Evolutionary conservation across 2,797 vertebrate genomes (phyloP).

Genomic region (Hapalemur alaotrensis): DNA sequence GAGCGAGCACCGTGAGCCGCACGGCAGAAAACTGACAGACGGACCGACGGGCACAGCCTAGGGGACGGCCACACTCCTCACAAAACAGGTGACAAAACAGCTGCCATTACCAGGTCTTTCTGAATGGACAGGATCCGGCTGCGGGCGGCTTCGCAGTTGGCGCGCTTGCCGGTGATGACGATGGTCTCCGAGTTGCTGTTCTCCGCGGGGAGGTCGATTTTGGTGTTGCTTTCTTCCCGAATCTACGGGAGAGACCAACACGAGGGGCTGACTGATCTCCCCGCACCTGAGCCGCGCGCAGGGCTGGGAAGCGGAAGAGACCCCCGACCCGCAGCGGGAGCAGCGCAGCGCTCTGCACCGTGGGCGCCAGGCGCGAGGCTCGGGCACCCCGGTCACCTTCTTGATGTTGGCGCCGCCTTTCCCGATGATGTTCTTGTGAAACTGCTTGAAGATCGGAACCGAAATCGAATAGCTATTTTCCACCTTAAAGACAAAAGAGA

Average conservation of each 20-base stretch:
- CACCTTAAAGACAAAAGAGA: conserved; percentile 84
- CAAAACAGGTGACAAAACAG: no score
- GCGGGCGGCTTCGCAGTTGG: conserved; percentile 95
- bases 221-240: conserved; percentile 98
- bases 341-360: rapidly evolving
- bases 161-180: conserved; percentile 96
- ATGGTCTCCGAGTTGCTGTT: conserved; percentile 99
- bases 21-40: no score
- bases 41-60: rapidly evolving
- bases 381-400: conserved; percentile 86
- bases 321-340: no score
- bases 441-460: conserved; percentile 99
- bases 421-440: conserved; percentile 99
- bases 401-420: conserved; percentile 99
- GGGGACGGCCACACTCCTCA: not conserved
- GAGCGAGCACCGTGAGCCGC: rapidly evolving
- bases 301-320: not conserved
- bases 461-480: conserved; percentile 97
- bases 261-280: not conserved
- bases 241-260: conserved; percentile 85
- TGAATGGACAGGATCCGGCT: conserved; percentile 96
- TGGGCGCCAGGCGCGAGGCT: rapidly evolving
- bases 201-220: conserved; percentile 99
- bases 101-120: conserved; percentile 92
- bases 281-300: rapidly evolving